A percentile compares a stretch with the other conserved stretches of the same genome.
Evolutionary conservation across 1,140 invertebrate genomes (phyloP).

Genomic region (Zaprionus inermis): DNA sequence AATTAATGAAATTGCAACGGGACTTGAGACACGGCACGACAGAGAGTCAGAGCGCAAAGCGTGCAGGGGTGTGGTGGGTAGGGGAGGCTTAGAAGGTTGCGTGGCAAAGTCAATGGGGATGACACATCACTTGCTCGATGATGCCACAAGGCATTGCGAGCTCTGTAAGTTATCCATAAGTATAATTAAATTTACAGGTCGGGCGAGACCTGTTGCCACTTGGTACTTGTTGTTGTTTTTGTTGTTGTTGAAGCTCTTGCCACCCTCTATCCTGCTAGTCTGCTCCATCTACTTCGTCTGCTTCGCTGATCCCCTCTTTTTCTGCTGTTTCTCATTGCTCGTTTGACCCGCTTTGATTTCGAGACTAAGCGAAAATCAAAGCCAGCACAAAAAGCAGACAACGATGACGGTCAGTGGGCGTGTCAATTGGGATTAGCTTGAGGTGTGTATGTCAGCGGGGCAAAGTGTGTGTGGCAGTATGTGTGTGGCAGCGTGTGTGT

Average conservation of each 20-base stretch:
- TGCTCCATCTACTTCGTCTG: neutral
- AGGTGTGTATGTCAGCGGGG: neutral
- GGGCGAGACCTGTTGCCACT: constrained; percentile 35
- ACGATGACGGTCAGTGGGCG: neutral
- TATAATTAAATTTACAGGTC: constrained; percentile 74
- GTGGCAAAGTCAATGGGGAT: neutral
- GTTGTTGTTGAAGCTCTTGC: constrained; percentile 6
- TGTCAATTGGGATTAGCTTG: constrained; percentile 2
- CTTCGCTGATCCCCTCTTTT: neutral
- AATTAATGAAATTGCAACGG: constrained; percentile 44
- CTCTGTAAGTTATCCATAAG: constrained; percentile 55
- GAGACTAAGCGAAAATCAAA: constrained; percentile 59
- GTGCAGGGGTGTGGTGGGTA: neutral
- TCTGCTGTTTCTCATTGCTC: constrained; percentile 7
- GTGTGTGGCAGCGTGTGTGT: constrained; percentile 5
- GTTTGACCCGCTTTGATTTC: constrained; percentile 62
- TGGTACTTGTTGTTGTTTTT: constrained; percentile 1
- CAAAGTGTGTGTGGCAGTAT: neutral
- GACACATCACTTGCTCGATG: constrained; percentile 3
- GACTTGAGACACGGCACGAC: neutral
- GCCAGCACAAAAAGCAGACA: constrained; percentile 13
- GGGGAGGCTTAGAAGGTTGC: neutral
- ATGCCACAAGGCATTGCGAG: constrained; percentile 11
- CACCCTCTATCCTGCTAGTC: neutral
- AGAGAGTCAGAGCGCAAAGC: neutral